Percentiles rank a stretch among this genome's conserved stretches.
Conservation (phyloP, 2,888 invertebrate species). For the Schizaphis graminum region DNA sequence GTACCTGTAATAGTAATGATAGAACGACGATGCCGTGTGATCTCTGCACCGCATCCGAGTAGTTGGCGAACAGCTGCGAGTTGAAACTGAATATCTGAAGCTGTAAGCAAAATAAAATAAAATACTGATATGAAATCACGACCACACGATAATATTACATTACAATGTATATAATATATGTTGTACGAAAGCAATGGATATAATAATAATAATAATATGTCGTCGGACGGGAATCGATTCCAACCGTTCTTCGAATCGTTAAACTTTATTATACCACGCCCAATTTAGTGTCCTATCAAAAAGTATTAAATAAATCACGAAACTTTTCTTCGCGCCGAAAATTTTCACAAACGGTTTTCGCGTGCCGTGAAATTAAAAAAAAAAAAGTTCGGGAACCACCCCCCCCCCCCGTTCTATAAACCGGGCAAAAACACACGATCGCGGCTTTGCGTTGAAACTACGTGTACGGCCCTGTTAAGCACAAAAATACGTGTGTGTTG, state of each 20-base stretch:
- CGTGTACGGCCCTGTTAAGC: not conserved
- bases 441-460: not conserved
- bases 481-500: not conserved
- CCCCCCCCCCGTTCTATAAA: not conserved
- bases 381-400: not conserved
- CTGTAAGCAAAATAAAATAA: slow-evolving; percentile 76
- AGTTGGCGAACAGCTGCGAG: slow-evolving; percentile 96
- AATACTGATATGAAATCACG: not conserved
- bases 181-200: not conserved
- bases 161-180: not conserved
- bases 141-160: not conserved
- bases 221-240: not conserved
- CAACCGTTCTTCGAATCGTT: not conserved
- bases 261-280: slow-evolving; percentile 1
- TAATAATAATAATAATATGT: not conserved
- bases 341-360: not conserved
- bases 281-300: slow-evolving; percentile 14
- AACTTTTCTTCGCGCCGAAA: not conserved
- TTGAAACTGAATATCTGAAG: slow-evolving; percentile 99
- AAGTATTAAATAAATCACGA: slow-evolving; percentile 15
- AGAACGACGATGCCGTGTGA: slow-evolving; percentile 96
- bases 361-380: not conserved
- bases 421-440: not conserved
- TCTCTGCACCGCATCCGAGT: slow-evolving; percentile 92
- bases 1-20: slow-evolving; percentile 93